Evolutionary conservation across 2,888 invertebrate species (phyloP), one percentile per base, ranked within the genome.

Genomic region (Sphecodes monilicornis): DNA sequence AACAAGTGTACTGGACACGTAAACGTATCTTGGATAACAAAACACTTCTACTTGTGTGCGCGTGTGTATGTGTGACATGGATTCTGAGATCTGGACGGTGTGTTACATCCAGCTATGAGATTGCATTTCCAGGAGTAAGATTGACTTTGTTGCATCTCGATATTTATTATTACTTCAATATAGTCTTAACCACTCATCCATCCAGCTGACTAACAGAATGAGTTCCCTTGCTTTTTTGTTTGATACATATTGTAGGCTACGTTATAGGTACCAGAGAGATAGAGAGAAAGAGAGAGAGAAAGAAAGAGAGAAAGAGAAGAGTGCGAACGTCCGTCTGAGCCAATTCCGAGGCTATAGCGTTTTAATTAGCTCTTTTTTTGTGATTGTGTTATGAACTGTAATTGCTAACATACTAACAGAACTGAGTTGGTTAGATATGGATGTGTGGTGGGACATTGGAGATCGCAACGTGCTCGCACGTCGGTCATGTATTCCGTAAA

Each of bases 401-500:
- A 83, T 72, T 77, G 90, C 92, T 93, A 93, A 93, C 92, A 90
- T 90, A 94, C 94, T 94, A 94, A 94, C 94, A 93, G 89, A 93
- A 92, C 90, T 94, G 94, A 94, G 94, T 94, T 94, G 94, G 94
- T 93, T 96, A 98, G 98, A 97, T 98, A 95, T 99, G 99, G 99
- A 98, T 98, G 98, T 99, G 99, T 96, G 99, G 99, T 94, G 99
- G 99, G 93, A 96, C 97, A 93, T 96, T 99, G 96, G 98, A 98
- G 96, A 98, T 99, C 94, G 97, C 98, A 92, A 98, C 99, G 94
- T 99, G 99, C 95, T 98, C 98, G 91, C 97, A 98, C 95, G 98
- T 99, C 93, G 99, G 99, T 91, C 99, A 99, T 96, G 98, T 99
- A 94, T 99, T 99, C 96, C 97, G 99, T 95, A 98, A 98, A 96